These are phyloP conservation scores for Trachymyrmex cornetzi DNA, from an alignment of 1,140 invertebrate genomes.

Conservation along the genomic window DNA sequence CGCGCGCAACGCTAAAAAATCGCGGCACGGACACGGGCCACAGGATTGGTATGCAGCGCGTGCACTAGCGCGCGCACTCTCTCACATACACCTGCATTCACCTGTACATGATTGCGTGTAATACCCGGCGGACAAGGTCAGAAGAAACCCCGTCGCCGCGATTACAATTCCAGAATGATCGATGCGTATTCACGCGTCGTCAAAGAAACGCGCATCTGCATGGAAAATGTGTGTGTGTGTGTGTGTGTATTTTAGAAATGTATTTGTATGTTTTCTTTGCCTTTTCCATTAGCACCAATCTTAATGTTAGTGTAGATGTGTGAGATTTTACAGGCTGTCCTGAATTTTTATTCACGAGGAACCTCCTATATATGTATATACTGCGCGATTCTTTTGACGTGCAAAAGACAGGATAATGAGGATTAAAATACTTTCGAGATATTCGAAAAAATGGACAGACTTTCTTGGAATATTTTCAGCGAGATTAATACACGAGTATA, in stretches of 20 bases:
- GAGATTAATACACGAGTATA: conserved; percentile 73
- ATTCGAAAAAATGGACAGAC: conserved; percentile 81
- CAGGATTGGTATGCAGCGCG: conserved; percentile 12
- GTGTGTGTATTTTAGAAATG: not conserved
- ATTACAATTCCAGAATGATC: conserved; percentile 52
- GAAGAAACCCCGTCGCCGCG: conserved; percentile 42
- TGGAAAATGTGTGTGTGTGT: not conserved
- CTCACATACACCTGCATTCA: conserved; percentile 39
- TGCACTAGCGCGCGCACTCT: conserved; percentile 40
- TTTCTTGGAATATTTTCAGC: conserved; percentile 75
- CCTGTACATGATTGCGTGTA: conserved; percentile 67
- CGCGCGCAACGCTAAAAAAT: not conserved
- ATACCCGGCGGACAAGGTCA: conserved; percentile 65
- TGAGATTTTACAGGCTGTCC: conserved; percentile 23
- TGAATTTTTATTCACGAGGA: conserved; percentile 32
- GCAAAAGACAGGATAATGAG: conserved; percentile 66
- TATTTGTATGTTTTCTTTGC: conserved; percentile 21
- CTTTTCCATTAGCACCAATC: conserved; percentile 71
- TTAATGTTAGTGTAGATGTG: conserved; percentile 61
- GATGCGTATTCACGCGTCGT: conserved; percentile 53
- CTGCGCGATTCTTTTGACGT: conserved; percentile 60
- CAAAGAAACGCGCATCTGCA: conserved; percentile 54
- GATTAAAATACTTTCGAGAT: conserved; percentile 81
- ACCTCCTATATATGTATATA: conserved; percentile 1
- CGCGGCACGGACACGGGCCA: conserved; percentile 9